phyloP scores from a whole-genome alignment of 2,113 vertebrate species.

The Malurus alboscapulatus region DNA sequence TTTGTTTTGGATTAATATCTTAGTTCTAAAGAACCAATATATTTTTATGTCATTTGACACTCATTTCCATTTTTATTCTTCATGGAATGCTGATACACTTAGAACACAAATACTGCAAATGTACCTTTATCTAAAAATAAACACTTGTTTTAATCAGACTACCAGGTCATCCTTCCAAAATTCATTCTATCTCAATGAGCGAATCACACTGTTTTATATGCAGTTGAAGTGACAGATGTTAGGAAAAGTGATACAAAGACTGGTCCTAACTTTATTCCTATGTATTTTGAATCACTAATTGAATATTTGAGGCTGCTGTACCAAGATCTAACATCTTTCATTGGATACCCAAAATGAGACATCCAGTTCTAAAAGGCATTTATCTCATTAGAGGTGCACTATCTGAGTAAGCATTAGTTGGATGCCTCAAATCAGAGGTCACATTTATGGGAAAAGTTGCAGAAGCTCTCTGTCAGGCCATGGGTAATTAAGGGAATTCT shows the following conservation, averaged over 20 bases:
- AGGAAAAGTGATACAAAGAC: background rate
- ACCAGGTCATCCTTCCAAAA: background rate
- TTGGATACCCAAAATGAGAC: background rate
- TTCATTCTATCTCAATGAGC: background rate
- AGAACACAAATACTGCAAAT: background rate
- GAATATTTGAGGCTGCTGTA: background rate
- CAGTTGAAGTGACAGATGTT: background rate
- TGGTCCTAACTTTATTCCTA: background rate
- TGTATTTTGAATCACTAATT: background rate
- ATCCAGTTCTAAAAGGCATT: background rate
- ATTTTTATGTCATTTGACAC: background rate
- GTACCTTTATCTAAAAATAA: background rate
- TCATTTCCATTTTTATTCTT: background rate
- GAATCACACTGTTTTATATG: background rate
- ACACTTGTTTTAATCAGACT: background rate
- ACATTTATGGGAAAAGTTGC: background rate
- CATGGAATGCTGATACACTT: background rate
- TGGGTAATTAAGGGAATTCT: background rate
- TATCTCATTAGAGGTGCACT: background rate
- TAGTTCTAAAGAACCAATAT: background rate
- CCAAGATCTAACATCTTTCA: background rate
- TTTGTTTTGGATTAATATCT: background rate
- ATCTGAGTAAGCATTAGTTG: background rate
- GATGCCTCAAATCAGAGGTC: background rate
- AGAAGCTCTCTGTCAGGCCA: background rate